phyloP scores from a whole-genome alignment of 2,113 vertebrate genomes.

The Motacilla tschutschensis region DNA sequence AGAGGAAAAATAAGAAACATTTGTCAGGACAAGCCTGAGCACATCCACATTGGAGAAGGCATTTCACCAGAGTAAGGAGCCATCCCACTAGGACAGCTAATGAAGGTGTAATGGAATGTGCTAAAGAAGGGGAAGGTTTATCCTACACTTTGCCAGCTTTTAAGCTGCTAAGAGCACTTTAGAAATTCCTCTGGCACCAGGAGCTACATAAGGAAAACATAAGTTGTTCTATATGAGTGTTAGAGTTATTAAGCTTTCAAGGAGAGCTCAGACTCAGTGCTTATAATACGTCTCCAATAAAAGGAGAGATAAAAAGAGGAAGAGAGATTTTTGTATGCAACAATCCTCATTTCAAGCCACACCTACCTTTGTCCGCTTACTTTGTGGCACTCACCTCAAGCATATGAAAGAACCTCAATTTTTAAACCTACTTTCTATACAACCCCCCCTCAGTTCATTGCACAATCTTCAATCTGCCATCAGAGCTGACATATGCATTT shows the following conservation, averaged over 20 bases:
- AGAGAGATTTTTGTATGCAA: neutral
- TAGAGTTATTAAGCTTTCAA: conserved; percentile 34
- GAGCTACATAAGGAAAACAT: conserved; percentile 51
- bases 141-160: neutral
- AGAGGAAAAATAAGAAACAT: neutral
- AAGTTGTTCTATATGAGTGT: neutral
- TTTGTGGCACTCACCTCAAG: neutral
- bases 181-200: conserved; percentile 42
- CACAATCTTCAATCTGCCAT: neutral
- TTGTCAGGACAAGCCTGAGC: neutral
- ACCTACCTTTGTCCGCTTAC: neutral
- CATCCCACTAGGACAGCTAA: neutral
- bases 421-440: neutral
- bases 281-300: conserved; percentile 12
- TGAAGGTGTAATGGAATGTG: neutral
- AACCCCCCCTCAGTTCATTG: neutral
- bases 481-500: neutral
- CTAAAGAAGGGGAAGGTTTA: neutral
- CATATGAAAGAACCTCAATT: neutral
- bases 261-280: conserved; percentile 7
- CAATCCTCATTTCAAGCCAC: neutral
- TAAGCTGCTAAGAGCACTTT: conserved; percentile 23
- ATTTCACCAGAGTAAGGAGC: neutral
- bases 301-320: conserved; percentile 22
- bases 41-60: neutral